Conservation (phyloP, 2,797 vertebrate genomes). For the Fringilla coelebs region DNA sequence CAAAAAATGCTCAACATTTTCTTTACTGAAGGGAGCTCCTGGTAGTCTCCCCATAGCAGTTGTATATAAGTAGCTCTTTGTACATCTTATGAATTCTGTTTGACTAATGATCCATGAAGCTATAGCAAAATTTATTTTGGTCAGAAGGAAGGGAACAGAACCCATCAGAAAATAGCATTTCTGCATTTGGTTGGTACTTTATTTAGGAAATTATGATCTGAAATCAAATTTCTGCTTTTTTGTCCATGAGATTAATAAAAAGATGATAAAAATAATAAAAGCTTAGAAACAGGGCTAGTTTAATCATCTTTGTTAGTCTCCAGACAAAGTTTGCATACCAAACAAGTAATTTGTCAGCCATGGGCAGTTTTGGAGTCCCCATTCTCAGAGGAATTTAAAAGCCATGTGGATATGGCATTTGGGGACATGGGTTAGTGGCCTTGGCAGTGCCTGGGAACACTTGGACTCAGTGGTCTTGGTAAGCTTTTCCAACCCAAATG, state of each 20-base stretch:
- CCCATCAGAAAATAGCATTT: background rate
- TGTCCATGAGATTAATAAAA: background rate
- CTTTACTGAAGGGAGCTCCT: background rate
- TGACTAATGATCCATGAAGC: background rate
- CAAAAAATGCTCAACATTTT: background rate
- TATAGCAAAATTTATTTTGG: background rate
- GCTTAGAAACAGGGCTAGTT: background rate
- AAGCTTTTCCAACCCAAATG: background rate
- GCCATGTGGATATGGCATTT: background rate
- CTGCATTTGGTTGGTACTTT: background rate
- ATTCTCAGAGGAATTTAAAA: background rate
- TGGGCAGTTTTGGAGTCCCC: background rate
- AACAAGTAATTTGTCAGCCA: background rate
- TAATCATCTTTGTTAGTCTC: background rate
- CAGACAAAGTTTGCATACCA: background rate
- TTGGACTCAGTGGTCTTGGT: background rate
- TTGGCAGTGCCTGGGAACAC: background rate
- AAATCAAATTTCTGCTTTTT: background rate
- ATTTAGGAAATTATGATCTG: background rate
- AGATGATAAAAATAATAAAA: background rate
- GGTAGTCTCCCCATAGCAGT: background rate
- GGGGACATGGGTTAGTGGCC: background rate
- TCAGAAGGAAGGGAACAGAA: background rate
- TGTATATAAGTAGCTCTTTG: background rate
- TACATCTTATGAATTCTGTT: background rate